These are phyloP conservation scores for Mnemiopsis leidyi DNA, from an alignment of 37 sponge, comb jelly and placozoan species.

Conservation along the genomic window DNA sequence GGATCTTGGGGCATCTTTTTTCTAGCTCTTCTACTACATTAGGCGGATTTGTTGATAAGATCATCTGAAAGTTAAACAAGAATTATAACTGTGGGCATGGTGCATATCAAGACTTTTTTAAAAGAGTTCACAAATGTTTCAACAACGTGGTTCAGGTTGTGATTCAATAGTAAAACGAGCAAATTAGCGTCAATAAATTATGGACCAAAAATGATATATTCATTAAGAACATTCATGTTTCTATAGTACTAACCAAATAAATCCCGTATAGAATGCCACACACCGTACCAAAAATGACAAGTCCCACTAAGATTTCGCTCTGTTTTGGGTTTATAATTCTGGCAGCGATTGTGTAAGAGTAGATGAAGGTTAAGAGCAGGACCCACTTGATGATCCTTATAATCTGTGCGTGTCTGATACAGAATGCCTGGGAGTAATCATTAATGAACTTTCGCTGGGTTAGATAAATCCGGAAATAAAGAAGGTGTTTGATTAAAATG, in stretches of 20 bases:
- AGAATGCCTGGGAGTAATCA: slow-evolving; percentile 20
- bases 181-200: no score
- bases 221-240: no score
- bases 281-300: slow-evolving; percentile 17
- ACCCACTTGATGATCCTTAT: not conserved
- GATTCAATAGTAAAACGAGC: no score
- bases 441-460: no score
- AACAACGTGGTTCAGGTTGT: no score
- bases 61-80: not conserved
- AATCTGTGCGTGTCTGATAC: not conserved
- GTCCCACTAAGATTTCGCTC: not conserved
- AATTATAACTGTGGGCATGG: no score
- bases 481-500: no score
- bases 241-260: slow-evolving; percentile 21
- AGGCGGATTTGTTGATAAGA: slow-evolving; percentile 15
- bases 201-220: no score
- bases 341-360: slow-evolving; percentile 55
- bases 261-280: not conserved
- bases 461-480: no score
- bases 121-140: no score
- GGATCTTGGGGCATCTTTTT: not conserved
- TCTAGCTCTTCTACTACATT: not conserved
- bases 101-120: no score
- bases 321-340: slow-evolving; percentile 36
- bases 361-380: slow-evolving; percentile 3